phyloP scores from a whole-genome alignment of 2,888 invertebrate species.

The Ophion costatus region DNA sequence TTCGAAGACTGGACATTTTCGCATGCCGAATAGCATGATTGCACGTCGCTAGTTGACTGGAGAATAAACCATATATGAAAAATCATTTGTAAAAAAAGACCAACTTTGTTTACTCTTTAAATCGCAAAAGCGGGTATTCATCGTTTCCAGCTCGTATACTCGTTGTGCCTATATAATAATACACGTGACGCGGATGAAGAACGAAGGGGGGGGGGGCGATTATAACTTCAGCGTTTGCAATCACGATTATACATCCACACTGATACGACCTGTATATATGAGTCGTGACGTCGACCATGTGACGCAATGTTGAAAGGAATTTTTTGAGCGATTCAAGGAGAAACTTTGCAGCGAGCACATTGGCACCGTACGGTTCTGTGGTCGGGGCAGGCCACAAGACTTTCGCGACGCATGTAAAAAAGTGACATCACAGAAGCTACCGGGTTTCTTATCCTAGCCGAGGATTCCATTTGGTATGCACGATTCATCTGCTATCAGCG shows the following conservation, averaged over 20 bases:
- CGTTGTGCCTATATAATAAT: not conserved
- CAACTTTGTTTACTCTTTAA: too few relatives aligned
- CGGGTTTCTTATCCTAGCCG: constrained; percentile 43
- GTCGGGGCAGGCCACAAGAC: constrained; percentile 20
- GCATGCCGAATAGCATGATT: too few relatives aligned
- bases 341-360: constrained; percentile 18
- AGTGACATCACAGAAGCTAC: not conserved
- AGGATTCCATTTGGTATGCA: constrained; percentile 37
- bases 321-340: constrained; percentile 48
- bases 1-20: too few relatives aligned
- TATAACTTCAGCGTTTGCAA: constrained; percentile 35
- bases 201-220: constrained; percentile 24
- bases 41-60: too few relatives aligned
- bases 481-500: constrained; percentile 36
- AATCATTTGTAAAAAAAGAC: too few relatives aligned
- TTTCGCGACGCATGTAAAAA: constrained; percentile 15
- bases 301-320: constrained; percentile 53
- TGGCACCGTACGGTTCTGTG: constrained; percentile 15
- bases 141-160: constrained; percentile 2
- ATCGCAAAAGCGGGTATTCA: too few relatives aligned
- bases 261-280: constrained; percentile 31
- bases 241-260: constrained; percentile 42
- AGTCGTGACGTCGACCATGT: constrained; percentile 50
- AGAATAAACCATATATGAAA: too few relatives aligned
- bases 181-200: not conserved